A percentile compares a stretch with the other conserved stretches of the same genome.
Conservation (phyloP, 1,140 invertebrate genomes). For the Leptinotarsa undecemlineata region DNA sequence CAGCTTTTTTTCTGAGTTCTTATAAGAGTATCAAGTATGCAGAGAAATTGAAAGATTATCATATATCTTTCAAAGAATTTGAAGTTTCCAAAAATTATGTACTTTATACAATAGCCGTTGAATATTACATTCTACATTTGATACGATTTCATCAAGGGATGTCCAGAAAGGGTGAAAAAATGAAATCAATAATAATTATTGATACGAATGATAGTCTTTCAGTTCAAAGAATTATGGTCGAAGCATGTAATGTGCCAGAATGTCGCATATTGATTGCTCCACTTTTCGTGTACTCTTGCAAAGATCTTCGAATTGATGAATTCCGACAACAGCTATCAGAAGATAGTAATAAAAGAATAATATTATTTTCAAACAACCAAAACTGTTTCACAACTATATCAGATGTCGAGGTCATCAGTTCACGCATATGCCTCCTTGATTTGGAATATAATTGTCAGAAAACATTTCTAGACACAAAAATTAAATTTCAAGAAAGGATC, state of each 20-base stretch:
- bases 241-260: background rate
- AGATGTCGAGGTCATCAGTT: background rate
- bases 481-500: background rate
- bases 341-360: background rate
- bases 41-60: background rate
- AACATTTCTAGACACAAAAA: background rate
- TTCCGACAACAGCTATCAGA: background rate
- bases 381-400: background rate
- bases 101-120: background rate
- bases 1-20: background rate
- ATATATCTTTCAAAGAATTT: background rate
- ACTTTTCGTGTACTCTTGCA: background rate
- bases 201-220: background rate
- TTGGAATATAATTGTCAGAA: background rate
- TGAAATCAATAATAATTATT: background rate
- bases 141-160: background rate
- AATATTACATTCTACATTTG: background rate
- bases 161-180: background rate
- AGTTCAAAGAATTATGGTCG: background rate
- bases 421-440: background rate
- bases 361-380: background rate
- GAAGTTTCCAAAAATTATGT: background rate
- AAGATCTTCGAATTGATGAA: background rate
- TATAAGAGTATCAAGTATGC: background rate
- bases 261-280: background rate